Evolutionary conservation across 2,888 invertebrate genomes (phyloP).

Genomic region (Pseudeuparius sepicola): DNA sequence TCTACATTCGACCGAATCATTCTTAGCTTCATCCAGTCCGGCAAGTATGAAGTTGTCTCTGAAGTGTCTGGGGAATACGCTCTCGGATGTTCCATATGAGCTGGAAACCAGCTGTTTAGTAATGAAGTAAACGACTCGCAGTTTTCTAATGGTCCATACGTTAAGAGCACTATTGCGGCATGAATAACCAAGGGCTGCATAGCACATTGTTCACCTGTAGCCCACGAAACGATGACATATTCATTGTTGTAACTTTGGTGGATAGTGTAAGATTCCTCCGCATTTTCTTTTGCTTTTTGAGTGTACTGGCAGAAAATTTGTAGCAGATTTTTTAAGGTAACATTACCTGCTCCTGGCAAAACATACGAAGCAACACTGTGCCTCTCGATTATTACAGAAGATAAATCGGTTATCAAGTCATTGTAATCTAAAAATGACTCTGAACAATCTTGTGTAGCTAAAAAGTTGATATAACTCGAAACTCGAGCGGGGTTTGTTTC

Average conservation of each 20-base stretch:
- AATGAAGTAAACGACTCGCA: slow-evolving; percentile 33
- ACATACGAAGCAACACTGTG: slow-evolving; percentile 77
- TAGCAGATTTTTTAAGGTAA: slow-evolving; percentile 61
- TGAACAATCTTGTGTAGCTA: slow-evolving; percentile 62
- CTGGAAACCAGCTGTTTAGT: slow-evolving; percentile 81
- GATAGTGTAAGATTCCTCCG: slow-evolving; percentile 52
- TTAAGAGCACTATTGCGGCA: slow-evolving; percentile 72
- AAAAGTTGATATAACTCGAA: slow-evolving; percentile 75
- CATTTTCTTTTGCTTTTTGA: slow-evolving; percentile 55
- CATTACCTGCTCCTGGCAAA: slow-evolving; percentile 35
- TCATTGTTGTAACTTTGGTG: slow-evolving; percentile 46
- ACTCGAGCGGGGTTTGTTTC: slow-evolving; percentile 80
- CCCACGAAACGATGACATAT: slow-evolving; percentile 69
- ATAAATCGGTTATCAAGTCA: slow-evolving; percentile 68
- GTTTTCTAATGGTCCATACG: slow-evolving; percentile 51
- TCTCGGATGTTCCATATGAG: slow-evolving; percentile 59
- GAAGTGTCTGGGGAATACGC: slow-evolving; percentile 70
- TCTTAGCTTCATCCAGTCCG: slow-evolving; percentile 86
- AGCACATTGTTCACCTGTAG: slow-evolving; percentile 60
- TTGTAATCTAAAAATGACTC: slow-evolving; percentile 57
- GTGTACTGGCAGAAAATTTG: slow-evolving; percentile 67
- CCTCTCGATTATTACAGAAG: slow-evolving; percentile 84
- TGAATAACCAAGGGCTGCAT: slow-evolving; percentile 74
- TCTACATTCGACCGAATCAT: slow-evolving; percentile 76
- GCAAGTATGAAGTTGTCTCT: slow-evolving; percentile 73